Evolutionary conservation across 2,888 invertebrate species (phyloP), one percentile per base, ranked within the genome.

Genomic region (Melolontha melolontha): DNA sequence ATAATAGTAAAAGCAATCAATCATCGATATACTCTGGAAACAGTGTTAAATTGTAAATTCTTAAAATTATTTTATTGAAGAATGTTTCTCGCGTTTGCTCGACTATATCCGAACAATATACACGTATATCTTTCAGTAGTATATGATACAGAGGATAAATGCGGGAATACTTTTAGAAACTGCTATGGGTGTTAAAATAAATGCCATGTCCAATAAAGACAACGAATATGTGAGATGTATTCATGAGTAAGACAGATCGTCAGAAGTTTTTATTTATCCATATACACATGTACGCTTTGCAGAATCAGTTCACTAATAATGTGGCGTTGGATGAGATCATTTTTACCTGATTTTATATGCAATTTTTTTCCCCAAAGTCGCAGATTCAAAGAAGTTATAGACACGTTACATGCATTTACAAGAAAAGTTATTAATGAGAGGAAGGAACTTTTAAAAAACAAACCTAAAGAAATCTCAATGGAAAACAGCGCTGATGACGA

Each of bases 221-320:
- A 66, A 66, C 10, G 34, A 66, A 14, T 66, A 66, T 16, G 51
- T 66, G 6, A 11, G 17, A 29, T 8, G 50, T 11, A 29, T 66
- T 17, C 39, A 49, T 16, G 59, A 51, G 66, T 66, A 57, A 42
- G 42, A 29, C n/a, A 47, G 1, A 34, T 10, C 10, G n/a, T 4
- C 17, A 49, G 49, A 11, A 10, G 4, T 5, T 8, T 5, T 16
- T 5, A 22, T 6, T 10, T 10, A 10, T 22, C 1, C 40, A 27
- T 16, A 10, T 11, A 34, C 17, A 40, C 14, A 11, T 17, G 5
- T 49, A 14, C 8, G 12, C 1, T 40, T 47, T 49, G 7, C 27
- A 66, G 66, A 17, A 66, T 66, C 42, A 66, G 66, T 17, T 39
- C 44, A 22, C 17, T 59, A 16, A 59, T 59, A 14, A n/a, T 41